Percentiles rank a stretch among this genome's conserved stretches.
phyloP scores from a whole-genome alignment of 2,888 invertebrate species.

The Harpagoxenus sublaevis region DNA sequence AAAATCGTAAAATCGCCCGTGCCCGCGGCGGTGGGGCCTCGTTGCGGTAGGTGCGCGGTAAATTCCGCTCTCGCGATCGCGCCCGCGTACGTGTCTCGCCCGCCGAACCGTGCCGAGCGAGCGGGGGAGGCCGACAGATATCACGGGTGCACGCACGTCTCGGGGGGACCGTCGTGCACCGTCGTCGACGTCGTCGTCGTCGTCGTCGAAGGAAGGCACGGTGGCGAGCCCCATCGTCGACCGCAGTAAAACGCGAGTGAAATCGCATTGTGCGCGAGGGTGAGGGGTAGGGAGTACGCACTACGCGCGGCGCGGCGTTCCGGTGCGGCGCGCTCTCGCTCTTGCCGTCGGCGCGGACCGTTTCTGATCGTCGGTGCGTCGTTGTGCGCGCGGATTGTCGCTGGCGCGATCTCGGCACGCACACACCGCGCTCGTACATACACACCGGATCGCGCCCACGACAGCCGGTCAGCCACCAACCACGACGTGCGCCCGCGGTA shows the following conservation, averaged over 20 bases:
- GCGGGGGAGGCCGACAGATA: not conserved
- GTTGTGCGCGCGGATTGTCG: not conserved
- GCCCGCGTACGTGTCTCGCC: not conserved
- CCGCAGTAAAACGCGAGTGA: constrained; percentile 71
- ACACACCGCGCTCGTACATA: not conserved
- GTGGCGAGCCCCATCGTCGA: constrained; percentile 7
- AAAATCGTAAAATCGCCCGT: constrained; percentile 80
- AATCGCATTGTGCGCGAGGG: constrained; percentile 75
- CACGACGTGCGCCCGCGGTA: constrained; percentile 62
- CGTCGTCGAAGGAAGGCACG: not conserved
- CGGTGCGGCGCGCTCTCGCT: constrained; percentile 34
- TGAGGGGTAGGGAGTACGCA: too few species aligned
- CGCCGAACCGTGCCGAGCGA: not conserved
- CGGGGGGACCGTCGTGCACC: too few species aligned
- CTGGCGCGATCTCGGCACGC: constrained; percentile 17
- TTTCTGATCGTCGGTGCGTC: not conserved
- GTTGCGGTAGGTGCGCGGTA: constrained; percentile 78
- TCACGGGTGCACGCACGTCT: not conserved
- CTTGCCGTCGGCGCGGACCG: constrained; percentile 76
- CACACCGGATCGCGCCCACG: not conserved
- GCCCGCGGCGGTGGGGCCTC: constrained; percentile 76
- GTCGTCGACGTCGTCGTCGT: not conserved
- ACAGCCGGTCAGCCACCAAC: not conserved
- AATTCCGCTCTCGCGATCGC: not conserved
- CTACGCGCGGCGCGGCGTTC: not conserved